Base-by-base conservation (phyloP, 64 coral and sea anemone genomes). In the Actinia tenebrosa region DNA sequence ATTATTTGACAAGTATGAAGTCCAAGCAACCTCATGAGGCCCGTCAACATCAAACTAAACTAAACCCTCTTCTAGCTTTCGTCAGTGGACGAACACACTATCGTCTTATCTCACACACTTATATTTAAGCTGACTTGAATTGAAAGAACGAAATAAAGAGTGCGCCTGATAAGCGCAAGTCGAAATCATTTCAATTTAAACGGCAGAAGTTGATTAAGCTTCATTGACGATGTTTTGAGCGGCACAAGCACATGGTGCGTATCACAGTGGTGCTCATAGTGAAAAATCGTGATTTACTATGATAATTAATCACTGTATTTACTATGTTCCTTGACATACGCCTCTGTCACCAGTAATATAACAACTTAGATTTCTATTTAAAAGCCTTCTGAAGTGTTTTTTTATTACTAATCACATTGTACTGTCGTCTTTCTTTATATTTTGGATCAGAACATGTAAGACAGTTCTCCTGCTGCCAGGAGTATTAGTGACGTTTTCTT, bases 381-480 rank as follows among this genome's bases (percentile, higher is more conserved):
- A 75, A 75, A 75, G 69, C 69, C 69, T 75, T 42, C 2, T 75
- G 69, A 75, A 75, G 69, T 75, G 27, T 75, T 20, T 66, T 55
- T 66, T 66, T 75, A 75, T 75, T 75, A 25, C 69, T 75, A 75
- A 75, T 75, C n/a, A 75, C 26, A 42, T 75, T 75, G 26, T 26
- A 26, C 42, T 75, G 69, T 75, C 69, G n/a, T 75, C 9, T 75
- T 75, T 42, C 23, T 75, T 42, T 11, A 30, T 75, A 27, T 75
- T 75, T 75, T 69, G 37, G 25, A 75, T 75, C 16, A 42, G 69
- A 42, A 30, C 69, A 75, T 30, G 10, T 42, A 75, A 75, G 69
- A 75, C 69, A 75, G 25, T 75, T 75, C 26, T 42, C 69, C 25
- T 14, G 11, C 69, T 37, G 27, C n/a, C 63, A 42, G 69, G 7